These are phyloP conservation scores for Lanistes nyassanus DNA, from an alignment of 1,140 invertebrate species.

Conservation along the genomic window DNA sequence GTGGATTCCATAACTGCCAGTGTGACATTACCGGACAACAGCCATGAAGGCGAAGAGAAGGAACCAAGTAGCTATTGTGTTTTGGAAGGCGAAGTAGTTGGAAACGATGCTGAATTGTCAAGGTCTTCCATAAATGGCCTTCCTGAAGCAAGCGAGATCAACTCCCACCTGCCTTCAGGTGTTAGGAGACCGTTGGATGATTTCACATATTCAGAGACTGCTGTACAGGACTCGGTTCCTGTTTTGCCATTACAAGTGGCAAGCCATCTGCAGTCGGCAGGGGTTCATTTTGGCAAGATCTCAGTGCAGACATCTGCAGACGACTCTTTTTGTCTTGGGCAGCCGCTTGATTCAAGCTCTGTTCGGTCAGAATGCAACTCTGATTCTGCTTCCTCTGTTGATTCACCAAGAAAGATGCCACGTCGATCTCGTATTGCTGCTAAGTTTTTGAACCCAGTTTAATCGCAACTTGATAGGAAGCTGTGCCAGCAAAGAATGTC, in stretches of 20 bases:
- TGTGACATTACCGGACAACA: too few species aligned
- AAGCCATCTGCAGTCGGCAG: neutral
- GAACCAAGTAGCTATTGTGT: too few species aligned
- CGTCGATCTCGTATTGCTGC: constrained; percentile 16
- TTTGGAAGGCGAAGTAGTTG: too few species aligned
- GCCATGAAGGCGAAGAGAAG: too few species aligned
- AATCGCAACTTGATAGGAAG: neutral
- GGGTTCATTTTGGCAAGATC: neutral
- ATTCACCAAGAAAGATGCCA: constrained; percentile 11
- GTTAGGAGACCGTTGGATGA: constrained; percentile 5
- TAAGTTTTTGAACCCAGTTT: constrained; percentile 9
- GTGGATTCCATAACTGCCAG: too few species aligned
- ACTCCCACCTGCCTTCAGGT: neutral
- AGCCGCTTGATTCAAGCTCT: constrained; percentile 50
- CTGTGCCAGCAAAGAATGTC: neutral
- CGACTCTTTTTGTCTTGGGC: constrained; percentile 37
- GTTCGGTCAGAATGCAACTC: constrained; percentile 38
- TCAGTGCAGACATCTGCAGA: constrained; percentile 20
- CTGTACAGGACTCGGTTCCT: neutral
- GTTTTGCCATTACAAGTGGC: neutral
- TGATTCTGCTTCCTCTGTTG: constrained; percentile 6
- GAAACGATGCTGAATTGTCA: too few species aligned
- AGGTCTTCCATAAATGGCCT: too few species aligned
- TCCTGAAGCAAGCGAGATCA: too few species aligned
- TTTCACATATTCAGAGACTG: neutral